Conservation (phyloP, 2,113 vertebrate species). For the Sialia sialis region DNA sequence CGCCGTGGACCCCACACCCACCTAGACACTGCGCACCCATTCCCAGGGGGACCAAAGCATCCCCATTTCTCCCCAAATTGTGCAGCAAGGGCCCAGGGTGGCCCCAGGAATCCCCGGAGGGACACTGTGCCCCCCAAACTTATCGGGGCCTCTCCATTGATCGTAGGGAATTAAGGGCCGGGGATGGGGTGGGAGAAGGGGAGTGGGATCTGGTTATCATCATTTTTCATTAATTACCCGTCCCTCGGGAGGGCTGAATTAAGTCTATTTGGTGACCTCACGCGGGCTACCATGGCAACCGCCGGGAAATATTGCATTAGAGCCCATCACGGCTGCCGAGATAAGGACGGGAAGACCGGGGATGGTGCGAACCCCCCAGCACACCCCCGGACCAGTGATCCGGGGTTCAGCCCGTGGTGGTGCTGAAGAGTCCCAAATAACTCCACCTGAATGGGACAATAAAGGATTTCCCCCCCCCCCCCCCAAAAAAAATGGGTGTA, state of each 20-base stretch:
- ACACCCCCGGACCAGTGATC: not conserved
- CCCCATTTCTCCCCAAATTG: not conserved
- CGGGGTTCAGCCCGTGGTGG: not conserved
- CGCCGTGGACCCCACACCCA: not conserved
- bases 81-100: not conserved
- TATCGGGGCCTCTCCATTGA: not conserved
- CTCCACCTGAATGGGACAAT: not conserved
- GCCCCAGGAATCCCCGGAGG: not conserved
- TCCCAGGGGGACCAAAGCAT: fast-evolving
- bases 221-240: conserved; percentile 56
- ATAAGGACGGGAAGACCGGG: not conserved
- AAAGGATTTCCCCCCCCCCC: not conserved
- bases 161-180: not conserved
- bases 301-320: conserved; percentile 60
- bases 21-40: not conserved
- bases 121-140: not conserved
- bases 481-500: not conserved
- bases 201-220: conserved; percentile 54
- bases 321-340: conserved; percentile 4
- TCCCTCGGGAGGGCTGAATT: conserved; percentile 54
- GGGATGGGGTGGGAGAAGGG: not conserved
- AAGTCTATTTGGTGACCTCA: conserved; percentile 68
- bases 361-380: not conserved
- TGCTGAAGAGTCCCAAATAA: not conserved
- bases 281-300: conserved; percentile 59